Percentiles rank a stretch among this genome's conserved stretches.
Conservation (phyloP, 1,140 invertebrate species). For the Drosophila fuyamai region DNA sequence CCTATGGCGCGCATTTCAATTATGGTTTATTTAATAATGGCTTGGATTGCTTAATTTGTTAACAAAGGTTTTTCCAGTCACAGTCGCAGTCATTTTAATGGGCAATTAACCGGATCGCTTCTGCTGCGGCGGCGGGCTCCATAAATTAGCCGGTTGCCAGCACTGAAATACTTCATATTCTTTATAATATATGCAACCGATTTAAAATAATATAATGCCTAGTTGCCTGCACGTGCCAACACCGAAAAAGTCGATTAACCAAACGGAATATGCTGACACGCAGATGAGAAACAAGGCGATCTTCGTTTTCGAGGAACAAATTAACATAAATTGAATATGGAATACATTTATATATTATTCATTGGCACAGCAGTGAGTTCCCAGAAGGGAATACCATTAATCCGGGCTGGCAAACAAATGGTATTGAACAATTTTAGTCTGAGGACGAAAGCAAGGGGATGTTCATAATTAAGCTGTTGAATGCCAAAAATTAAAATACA, state of each 20-base stretch:
- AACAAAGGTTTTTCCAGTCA: constrained; percentile 61
- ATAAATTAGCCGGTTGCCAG: constrained; percentile 57
- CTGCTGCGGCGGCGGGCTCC: constrained; percentile 23
- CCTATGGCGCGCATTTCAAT: constrained; percentile 64
- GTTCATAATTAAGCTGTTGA: constrained; percentile 22
- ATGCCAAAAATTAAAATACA: constrained; percentile 3
- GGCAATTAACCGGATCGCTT: constrained; percentile 64
- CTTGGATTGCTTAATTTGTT: constrained; percentile 74
- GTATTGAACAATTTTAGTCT: background rate
- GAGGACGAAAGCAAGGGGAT: constrained; percentile 14
- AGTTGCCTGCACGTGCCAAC: constrained; percentile 25
- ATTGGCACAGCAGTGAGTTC: background rate
- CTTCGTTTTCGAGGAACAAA: constrained; percentile 9
- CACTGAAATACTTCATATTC: constrained; percentile 15
- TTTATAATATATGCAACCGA: constrained; percentile 53
- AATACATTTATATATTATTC: constrained; percentile 18
- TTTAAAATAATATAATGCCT: constrained; percentile 31
- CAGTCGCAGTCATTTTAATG: constrained; percentile 63
- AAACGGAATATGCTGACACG: constrained; percentile 4
- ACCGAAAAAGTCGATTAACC: constrained; percentile 24
- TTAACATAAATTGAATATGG: constrained; percentile 34
- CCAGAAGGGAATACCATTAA: constrained; percentile 16
- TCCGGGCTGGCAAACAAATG: constrained; percentile 19
- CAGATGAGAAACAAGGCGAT: constrained; percentile 4
- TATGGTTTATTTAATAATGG: constrained; percentile 74